Percentiles rank a stretch among this genome's conserved stretches.
Conservation (phyloP, 1,140 invertebrate species). For the Drosophila burlai region DNA sequence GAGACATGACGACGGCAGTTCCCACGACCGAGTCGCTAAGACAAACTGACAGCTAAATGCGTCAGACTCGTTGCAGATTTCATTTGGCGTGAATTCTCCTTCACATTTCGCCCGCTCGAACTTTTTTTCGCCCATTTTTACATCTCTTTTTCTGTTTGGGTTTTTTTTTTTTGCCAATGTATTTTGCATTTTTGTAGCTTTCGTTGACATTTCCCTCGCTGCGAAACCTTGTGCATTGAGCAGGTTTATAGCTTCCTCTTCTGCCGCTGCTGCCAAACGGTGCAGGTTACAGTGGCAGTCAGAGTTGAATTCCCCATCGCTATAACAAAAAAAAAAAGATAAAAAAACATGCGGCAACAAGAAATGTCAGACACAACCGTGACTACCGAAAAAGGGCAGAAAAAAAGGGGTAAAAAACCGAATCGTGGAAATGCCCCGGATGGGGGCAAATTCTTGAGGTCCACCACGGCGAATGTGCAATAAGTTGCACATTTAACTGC, state of each 20-base stretch:
- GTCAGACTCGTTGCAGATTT: conserved; percentile 77
- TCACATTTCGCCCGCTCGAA: background rate
- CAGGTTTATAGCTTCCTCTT: conserved; percentile 46
- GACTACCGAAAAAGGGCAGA: conserved; percentile 30
- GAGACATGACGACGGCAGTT: conserved; percentile 44
- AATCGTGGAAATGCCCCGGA: conserved; percentile 18
- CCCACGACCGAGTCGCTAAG: conserved; percentile 55
- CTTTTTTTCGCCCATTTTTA: background rate
- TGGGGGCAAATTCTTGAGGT: conserved; percentile 2
- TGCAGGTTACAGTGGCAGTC: conserved; percentile 42
- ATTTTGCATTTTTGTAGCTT: conserved; percentile 60
- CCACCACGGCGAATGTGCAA: conserved; percentile 41
- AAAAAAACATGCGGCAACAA: conserved; percentile 2
- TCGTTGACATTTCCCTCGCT: conserved; percentile 20
- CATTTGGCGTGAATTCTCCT: conserved; percentile 72
- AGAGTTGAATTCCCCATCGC: conserved; percentile 16
- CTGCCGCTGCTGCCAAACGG: conserved; percentile 14
- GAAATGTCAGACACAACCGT: conserved; percentile 43
- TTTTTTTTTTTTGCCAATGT: conserved; percentile 55
- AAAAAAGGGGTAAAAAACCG: background rate
- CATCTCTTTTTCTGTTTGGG: conserved; percentile 27
- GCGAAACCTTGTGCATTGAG: conserved; percentile 35
- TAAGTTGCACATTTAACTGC: conserved; percentile 36
- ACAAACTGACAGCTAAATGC: conserved; percentile 80
- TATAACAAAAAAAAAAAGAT: background rate